Base-by-base conservation (phyloP, 2,888 invertebrate genomes). In the Tipula lateralis region DNA sequence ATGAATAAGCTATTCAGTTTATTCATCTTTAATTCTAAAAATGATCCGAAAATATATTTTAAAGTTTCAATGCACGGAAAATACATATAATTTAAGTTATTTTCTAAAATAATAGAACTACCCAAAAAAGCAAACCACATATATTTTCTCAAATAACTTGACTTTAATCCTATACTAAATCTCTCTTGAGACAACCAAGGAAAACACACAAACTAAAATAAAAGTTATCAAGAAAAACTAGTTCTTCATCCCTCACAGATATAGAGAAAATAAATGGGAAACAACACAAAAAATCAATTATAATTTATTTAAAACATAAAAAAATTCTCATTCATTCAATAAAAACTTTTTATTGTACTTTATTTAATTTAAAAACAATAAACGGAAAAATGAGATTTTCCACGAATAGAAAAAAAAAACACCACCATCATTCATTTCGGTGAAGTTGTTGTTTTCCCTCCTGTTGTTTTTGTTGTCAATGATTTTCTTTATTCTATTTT, bases 291-390 rank as follows among this genome's bases (percentile, higher is more conserved):
- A 66, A 66, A 66, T 66, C 66, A 66, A 66, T 66, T 66, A 66
- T 66, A 66, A 66, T 66, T 66, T 66, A 66, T 66, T 66, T 66
- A 66, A 66, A 66, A 66, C 19, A 24, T 9, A 66, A 66, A 24
- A 66, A 66, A 24, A n/a, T 66, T 9, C 66, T 50, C 44, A 50
- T 66, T 66, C 66, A 66, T 66, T 24, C 66, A 66, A 66, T 66
- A 19, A 66, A 66, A 66, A 66, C 19, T 19, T 66, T 66, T 66
- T 66, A 66, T 66, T 66, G 66, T 66, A 66, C 66, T 24, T 66
- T 66, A 66, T 66, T 66, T 66, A 66, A 66, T 66, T 66, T 66
- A 66, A 66, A 66, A 66, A 66, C 66, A 66, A 66, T 66, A 66
- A 66, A 66, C 66, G 66, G 66, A 66, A 66, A 66, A 66, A 66